Evolutionary conservation across 2,113 vertebrate genomes (phyloP), one percentile per base, ranked within the genome.

Genomic region (Gadus macrocephalus): DNA sequence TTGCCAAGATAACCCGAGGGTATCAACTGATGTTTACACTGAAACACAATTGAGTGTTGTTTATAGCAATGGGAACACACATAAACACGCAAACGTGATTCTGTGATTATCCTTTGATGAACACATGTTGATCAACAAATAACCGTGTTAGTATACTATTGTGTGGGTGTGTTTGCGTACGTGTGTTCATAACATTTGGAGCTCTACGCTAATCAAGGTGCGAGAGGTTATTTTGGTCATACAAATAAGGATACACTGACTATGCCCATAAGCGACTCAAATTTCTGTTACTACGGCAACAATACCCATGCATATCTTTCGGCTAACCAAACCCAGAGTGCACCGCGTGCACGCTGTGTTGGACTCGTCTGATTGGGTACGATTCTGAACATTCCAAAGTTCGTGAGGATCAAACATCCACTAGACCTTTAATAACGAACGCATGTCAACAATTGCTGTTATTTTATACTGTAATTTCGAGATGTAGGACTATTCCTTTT

Each of bases 321-420:
- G 67, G 72, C 64, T 74, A 68, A 67, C 75, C 66, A 75, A 68
- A 65, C 76, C 64, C 72, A 38, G 66, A 68, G 78, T 72, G 83
- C 69, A 62, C 73, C 19, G 71, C 63, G 66, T 71, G 78, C 75
- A 67, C 78, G 84, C 84, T 91, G 89, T 78, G 90, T 82, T 92
- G 91, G 88, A 86, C 76, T 80, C 64, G 78, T 28, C 56, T 89
- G 85, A 91, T 92, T 92, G 91, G 90, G 69, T 71, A 62, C 68
- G 1, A 60, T 19, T 62, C 15, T 22, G 76, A 76, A 73, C 64
- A 38, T 78, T 82, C 84, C 78, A 85, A 38, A 42, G 42, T 49
- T 49, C 42, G 11, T 49, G 42, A 49, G 42, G 42, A 49, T 49
- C 42, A 49, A 11, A 49, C 42, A 14, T 49, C 42, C 42, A 49